Evolutionary conservation across 2,888 invertebrate genomes (phyloP).

Genomic region (Sturmia bella): DNA sequence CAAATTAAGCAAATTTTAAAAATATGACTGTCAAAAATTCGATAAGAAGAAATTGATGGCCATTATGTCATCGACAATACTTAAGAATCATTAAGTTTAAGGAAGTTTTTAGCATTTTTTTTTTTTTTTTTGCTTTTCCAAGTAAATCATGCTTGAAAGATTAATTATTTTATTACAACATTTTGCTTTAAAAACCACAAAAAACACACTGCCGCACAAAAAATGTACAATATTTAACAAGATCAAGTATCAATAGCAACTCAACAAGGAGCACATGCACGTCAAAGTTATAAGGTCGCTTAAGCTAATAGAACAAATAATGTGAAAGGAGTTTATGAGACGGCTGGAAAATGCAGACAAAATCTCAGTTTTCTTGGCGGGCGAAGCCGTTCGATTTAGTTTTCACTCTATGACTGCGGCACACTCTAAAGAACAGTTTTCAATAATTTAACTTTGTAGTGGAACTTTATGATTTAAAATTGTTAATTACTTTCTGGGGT

Average conservation of each 20-base stretch:
- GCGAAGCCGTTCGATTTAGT: no score
- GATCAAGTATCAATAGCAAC: conserved; percentile 68
- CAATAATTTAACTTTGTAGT: no score
- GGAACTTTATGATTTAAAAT: no score
- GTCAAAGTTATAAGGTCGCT: conserved; percentile 4
- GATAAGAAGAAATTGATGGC: conserved; percentile 2
- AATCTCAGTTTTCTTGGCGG: no score
- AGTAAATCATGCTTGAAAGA: conserved; percentile 50
- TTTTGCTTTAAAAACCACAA: conserved; percentile 51
- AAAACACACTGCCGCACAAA: conserved; percentile 34
- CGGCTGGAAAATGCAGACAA: no score
- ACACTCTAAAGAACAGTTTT: no score
- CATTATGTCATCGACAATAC: conserved; percentile 12
- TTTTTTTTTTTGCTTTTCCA: background rate
- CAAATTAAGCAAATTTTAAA: conserved; percentile 22
- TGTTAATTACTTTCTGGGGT: no score
- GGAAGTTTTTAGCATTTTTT: conserved; percentile 43
- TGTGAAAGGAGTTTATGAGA: no score
- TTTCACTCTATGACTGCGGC: no score
- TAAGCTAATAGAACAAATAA: no score
- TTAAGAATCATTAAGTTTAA: conserved; percentile 9
- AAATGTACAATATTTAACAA: conserved; percentile 51
- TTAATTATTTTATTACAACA: conserved; percentile 57
- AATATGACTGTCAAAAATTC: conserved; percentile 19
- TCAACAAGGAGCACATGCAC: background rate